These are phyloP conservation scores for Notodonta ziczac DNA, from an alignment of 2,888 invertebrate species.

Conservation along the genomic window DNA sequence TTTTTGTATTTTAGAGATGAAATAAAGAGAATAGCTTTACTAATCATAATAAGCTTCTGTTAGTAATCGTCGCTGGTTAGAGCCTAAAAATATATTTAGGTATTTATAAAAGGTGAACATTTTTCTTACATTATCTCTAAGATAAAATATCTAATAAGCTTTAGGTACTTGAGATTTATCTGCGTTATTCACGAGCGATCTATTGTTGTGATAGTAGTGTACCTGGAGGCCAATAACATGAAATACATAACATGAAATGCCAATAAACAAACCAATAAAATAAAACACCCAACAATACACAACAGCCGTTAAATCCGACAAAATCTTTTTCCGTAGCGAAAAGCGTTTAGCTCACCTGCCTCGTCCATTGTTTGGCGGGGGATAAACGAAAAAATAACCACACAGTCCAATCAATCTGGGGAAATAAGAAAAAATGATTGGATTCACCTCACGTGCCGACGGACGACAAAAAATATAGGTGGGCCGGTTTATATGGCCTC, in stretches of 20 bases:
- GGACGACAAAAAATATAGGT: conserved; percentile 59
- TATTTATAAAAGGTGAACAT: too few relatives aligned
- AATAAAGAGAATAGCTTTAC: too few relatives aligned
- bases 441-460: conserved; percentile 75
- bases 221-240: too few relatives aligned
- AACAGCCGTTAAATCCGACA: conserved; percentile 40
- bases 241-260: conserved; percentile 6
- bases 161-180: too few relatives aligned
- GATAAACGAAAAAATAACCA: conserved; percentile 64
- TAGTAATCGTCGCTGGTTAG: too few relatives aligned
- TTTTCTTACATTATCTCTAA: too few relatives aligned
- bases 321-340: conserved; percentile 42
- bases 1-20: too few relatives aligned
- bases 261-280: conserved; percentile 16
- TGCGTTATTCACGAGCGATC: too few relatives aligned
- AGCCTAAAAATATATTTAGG: too few relatives aligned
- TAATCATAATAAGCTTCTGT: too few relatives aligned
- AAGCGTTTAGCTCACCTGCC: conserved; percentile 69
- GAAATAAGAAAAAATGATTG: conserved; percentile 73
- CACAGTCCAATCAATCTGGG: conserved; percentile 74
- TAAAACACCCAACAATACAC: conserved; percentile 32
- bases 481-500: conserved; percentile 59
- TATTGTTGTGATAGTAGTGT: too few relatives aligned
- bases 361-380: conserved; percentile 57
- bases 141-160: too few relatives aligned